These are phyloP conservation scores for Melanogrammus aeglefinus DNA, from an alignment of 2,797 vertebrate genomes.

Conservation along the genomic window DNA sequence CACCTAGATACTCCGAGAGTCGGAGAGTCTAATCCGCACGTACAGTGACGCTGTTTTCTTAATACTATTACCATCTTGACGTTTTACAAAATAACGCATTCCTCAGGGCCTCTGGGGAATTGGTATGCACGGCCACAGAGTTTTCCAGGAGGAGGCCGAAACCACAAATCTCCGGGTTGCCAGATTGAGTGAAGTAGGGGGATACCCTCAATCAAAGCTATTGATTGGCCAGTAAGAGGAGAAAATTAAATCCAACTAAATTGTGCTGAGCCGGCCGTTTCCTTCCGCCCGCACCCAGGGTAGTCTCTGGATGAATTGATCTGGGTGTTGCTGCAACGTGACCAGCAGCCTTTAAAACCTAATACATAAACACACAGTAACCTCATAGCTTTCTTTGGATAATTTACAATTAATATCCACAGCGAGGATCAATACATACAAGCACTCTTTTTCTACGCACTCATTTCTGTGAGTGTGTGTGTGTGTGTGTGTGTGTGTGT, in stretches of 20 bases:
- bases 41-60: conserved; percentile 10
- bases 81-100: no score
- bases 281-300: conserved; percentile 17
- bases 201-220: conserved; percentile 43
- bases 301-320: conserved; percentile 22
- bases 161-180: background rate
- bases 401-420: no score
- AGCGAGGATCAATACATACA: no score
- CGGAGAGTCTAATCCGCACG: no score
- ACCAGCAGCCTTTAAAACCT: conserved; percentile 21
- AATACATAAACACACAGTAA: no score
- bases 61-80: no score
- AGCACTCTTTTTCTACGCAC: no score
- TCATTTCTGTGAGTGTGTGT: no score
- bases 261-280: conserved; percentile 31
- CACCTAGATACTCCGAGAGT: conserved; percentile 15
- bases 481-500: no score
- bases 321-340: conserved; percentile 30
- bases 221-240: conserved; percentile 47
- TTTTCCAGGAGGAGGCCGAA: no score
- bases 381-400: background rate
- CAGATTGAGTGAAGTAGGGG: conserved; percentile 47
- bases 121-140: no score
- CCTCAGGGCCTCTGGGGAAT: no score
- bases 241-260: conserved; percentile 55